phyloP scores from a whole-genome alignment of 2,797 vertebrate genomes.

The Sphaeramia orbicularis region DNA sequence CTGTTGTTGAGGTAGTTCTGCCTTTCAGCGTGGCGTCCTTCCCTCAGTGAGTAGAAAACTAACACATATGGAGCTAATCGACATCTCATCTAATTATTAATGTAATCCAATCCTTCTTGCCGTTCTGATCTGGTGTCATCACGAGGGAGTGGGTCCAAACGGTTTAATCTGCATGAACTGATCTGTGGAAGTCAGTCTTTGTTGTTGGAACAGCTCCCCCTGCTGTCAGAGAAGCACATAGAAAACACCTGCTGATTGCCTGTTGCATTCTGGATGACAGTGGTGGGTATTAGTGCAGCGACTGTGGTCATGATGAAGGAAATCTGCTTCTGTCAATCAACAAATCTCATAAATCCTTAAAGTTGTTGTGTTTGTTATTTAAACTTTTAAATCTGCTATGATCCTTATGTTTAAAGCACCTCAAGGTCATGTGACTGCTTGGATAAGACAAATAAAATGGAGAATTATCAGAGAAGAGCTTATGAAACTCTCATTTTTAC shows the following conservation, averaged over 20 bases:
- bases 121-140: background rate
- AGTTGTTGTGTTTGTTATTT: no score
- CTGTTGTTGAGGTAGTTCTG: slow-evolving; percentile 69
- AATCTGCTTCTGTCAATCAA: no score
- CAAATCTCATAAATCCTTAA: no score
- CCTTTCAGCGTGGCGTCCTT: slow-evolving; percentile 37
- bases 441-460: no score
- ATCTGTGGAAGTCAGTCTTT: background rate
- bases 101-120: background rate
- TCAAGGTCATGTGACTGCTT: no score
- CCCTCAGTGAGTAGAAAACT: slow-evolving; percentile 62
- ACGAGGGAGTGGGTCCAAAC: slow-evolving; percentile 9
- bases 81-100: background rate
- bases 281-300: slow-evolving; percentile 18
- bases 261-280: background rate
- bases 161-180: background rate
- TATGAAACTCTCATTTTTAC: no score
- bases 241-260: slow-evolving; percentile 16
- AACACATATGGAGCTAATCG: background rate
- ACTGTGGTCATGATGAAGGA: no score
- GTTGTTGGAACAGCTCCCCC: slow-evolving; percentile 21
- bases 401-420: no score
- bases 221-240: slow-evolving; percentile 5
- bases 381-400: no score
- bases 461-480: no score